These are phyloP conservation scores for Bombycilla garrulus DNA, from an alignment of 2,113 vertebrate genomes.

Conservation along the genomic window DNA sequence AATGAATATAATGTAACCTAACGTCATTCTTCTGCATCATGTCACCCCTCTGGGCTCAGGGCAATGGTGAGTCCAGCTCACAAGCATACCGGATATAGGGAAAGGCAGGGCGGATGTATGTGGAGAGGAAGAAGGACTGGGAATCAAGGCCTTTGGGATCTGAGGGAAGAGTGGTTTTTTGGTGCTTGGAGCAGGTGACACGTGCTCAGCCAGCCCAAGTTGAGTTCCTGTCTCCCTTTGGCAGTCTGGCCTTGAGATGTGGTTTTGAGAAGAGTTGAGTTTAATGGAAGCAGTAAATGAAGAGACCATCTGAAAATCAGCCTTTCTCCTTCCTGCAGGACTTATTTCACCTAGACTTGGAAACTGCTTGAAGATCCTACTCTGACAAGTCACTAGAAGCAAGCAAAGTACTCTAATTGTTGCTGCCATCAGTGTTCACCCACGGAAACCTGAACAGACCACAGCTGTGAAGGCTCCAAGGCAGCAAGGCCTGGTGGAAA, in stretches of 20 bases:
- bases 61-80: background rate
- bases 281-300: background rate
- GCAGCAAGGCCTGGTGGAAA: constrained; percentile 48
- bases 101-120: background rate
- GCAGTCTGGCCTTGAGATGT: background rate
- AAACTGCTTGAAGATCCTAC: background rate
- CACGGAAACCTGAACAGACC: constrained; percentile 54
- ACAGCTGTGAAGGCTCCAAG: constrained; percentile 63
- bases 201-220: background rate
- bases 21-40: background rate
- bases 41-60: background rate
- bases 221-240: background rate
- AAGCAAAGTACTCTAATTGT: background rate
- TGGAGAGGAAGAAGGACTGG: background rate
- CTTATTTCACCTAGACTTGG: background rate
- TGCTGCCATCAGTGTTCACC: background rate
- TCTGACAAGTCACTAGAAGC: background rate
- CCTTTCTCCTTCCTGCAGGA: background rate
- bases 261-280: background rate
- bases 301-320: background rate
- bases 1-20: constrained; percentile 44
- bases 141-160: background rate
- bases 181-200: background rate
- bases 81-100: background rate
- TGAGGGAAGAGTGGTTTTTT: background rate